Percentiles rank a stretch among this genome's conserved stretches.
phyloP scores from a whole-genome alignment of 2,797 vertebrate species.

The Hybognathus amarus region DNA sequence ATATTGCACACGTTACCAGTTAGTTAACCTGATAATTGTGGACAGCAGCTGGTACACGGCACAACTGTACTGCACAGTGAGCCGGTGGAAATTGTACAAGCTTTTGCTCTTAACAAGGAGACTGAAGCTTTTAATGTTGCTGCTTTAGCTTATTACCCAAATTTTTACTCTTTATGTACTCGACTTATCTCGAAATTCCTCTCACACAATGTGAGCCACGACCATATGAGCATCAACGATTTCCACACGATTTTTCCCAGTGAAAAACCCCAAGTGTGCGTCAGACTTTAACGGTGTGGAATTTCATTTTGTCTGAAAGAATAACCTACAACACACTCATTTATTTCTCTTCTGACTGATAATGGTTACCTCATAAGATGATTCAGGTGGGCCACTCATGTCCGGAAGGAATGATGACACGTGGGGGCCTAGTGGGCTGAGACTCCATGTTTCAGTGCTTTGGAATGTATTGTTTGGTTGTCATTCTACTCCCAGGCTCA shows the following conservation, averaged over 20 bases:
- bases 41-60: no score
- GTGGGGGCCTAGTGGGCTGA: not conserved
- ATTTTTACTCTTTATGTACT: no score
- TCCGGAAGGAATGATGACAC: not conserved
- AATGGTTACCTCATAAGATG: slow-evolving; percentile 16
- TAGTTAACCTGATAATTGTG: no score
- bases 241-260: not conserved
- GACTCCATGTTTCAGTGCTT: slow-evolving; percentile 24
- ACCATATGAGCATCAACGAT: not conserved
- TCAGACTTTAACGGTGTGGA: not conserved
- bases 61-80: no score
- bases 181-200: no score
- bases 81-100: no score
- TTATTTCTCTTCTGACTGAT: not conserved
- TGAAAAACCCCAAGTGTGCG: not conserved
- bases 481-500: slow-evolving; percentile 26
- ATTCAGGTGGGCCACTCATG: slow-evolving; percentile 27
- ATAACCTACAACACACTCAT: not conserved
- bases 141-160: no score
- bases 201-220: no score
- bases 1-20: not conserved
- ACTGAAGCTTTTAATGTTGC: no score
- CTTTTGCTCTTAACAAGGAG: no score
- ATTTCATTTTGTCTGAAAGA: not conserved
- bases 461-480: slow-evolving; percentile 48